phyloP scores from a whole-genome alignment of 2,113 vertebrate genomes.

The Columba livia region DNA sequence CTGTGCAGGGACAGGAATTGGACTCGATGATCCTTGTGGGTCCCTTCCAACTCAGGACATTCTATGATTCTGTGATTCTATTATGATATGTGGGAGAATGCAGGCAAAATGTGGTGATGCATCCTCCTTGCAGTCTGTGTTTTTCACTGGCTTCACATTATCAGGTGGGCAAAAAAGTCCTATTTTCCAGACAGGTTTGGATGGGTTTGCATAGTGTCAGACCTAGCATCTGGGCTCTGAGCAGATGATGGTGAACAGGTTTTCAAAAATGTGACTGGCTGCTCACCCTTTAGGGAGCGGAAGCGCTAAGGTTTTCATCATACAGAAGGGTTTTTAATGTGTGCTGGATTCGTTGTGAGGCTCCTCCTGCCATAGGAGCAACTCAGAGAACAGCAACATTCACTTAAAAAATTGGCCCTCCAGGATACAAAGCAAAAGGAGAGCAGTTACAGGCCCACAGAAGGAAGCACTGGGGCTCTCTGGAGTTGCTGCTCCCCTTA shows the following conservation, averaged over 20 bases:
- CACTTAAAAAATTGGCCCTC: neutral
- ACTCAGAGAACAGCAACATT: neutral
- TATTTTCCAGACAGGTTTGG: neutral
- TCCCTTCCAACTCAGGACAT: no score
- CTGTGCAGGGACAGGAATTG: no score
- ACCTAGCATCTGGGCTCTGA: neutral
- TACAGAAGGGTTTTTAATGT: fast-evolving
- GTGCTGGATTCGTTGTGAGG: neutral
- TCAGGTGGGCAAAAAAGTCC: neutral
- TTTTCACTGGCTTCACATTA: neutral
- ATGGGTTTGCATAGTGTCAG: neutral
- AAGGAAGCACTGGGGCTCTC: neutral
- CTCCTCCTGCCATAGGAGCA: neutral
- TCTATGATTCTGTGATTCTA: no score
- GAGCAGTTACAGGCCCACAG: neutral
- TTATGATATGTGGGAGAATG: neutral
- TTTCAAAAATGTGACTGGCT: neutral
- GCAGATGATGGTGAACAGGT: neutral
- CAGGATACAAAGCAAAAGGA: neutral
- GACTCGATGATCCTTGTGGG: no score
- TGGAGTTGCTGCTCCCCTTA: neutral
- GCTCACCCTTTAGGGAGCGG: neutral
- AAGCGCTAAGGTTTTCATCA: neutral
- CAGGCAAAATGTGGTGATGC: neutral
- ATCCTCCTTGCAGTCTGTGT: neutral